A percentile compares a stretch with the other conserved stretches of the same genome.
Evolutionary conservation across 2,888 invertebrate genomes (phyloP).

Genomic region (Drosophila fulvimacula): DNA sequence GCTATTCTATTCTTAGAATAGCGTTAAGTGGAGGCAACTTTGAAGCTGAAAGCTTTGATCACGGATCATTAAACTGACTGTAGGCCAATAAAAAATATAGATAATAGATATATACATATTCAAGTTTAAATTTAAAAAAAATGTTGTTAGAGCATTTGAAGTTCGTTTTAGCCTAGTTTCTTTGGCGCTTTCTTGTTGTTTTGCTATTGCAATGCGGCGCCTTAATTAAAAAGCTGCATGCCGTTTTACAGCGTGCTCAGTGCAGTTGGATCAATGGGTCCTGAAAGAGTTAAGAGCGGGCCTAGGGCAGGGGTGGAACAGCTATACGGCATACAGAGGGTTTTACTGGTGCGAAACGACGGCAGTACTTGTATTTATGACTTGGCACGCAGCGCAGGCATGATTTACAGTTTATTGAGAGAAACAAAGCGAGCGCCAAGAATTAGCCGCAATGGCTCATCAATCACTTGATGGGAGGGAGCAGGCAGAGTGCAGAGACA

Average conservation of each 20-base stretch:
- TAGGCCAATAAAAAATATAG: too few relatives aligned
- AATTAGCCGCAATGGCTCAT: conserved; percentile 78
- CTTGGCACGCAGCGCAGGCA: conserved; percentile 75
- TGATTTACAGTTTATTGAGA: conserved; percentile 77
- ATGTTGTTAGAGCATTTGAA: conserved; percentile 22
- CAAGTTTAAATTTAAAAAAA: background rate
- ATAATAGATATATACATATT: too few relatives aligned
- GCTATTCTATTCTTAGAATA: too few relatives aligned
- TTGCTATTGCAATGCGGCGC: conserved; percentile 44
- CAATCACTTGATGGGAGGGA: conserved; percentile 54
- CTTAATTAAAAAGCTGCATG: conserved; percentile 78
- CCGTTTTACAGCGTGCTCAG: conserved; percentile 41
- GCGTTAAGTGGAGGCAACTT: too few relatives aligned
- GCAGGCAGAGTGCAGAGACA: background rate
- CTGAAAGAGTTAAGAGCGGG: background rate
- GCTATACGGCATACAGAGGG: background rate
- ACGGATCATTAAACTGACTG: too few relatives aligned
- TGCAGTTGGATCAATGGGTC: conserved; percentile 30
- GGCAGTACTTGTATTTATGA: conserved; percentile 71
- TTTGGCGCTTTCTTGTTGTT: conserved; percentile 11
- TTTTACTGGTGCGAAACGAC: conserved; percentile 27
- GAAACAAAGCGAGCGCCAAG: conserved; percentile 74
- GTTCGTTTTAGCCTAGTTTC: conserved; percentile 8
- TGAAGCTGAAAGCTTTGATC: too few relatives aligned
- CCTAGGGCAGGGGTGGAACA: background rate